These are phyloP conservation scores for Mechanitis messenoides DNA, from an alignment of 2,888 invertebrate genomes.

Conservation along the genomic window DNA sequence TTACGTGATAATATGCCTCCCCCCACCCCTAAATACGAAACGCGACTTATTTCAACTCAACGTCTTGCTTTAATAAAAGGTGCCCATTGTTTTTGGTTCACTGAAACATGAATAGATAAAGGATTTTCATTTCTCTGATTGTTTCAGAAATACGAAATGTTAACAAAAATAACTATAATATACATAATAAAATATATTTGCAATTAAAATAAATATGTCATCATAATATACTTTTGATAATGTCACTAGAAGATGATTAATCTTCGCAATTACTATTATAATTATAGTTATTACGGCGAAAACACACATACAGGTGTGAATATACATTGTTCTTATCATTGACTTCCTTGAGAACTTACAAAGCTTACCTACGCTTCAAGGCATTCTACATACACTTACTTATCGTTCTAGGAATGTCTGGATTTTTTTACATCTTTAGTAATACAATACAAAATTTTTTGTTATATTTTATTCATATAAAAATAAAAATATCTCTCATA, in stretches of 20 bases:
- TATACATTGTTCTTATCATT: constrained; percentile 2
- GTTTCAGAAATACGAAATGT: neutral
- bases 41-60: constrained; percentile 49
- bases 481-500: neutral
- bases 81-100: constrained; percentile 33
- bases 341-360: constrained; percentile 3
- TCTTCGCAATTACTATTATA: neutral
- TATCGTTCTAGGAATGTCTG: neutral
- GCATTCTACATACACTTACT: neutral
- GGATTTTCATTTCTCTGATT: constrained; percentile 9
- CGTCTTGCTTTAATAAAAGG: constrained; percentile 45
- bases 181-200: too few species aligned
- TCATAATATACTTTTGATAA: neutral
- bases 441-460: too few species aligned
- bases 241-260: neutral
- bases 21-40: constrained; percentile 42
- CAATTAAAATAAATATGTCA: too few species aligned
- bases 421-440: too few species aligned
- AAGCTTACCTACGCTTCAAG: neutral
- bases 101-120: constrained; percentile 26
- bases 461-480: too few species aligned
- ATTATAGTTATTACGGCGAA: constrained; percentile 1
- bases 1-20: constrained; percentile 74
- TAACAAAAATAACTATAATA: too few species aligned
- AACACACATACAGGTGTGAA: neutral